Percentiles rank a stretch among this genome's conserved stretches.
phyloP scores from a whole-genome alignment of 2,888 invertebrate species.

The Autographa gamma region DNA sequence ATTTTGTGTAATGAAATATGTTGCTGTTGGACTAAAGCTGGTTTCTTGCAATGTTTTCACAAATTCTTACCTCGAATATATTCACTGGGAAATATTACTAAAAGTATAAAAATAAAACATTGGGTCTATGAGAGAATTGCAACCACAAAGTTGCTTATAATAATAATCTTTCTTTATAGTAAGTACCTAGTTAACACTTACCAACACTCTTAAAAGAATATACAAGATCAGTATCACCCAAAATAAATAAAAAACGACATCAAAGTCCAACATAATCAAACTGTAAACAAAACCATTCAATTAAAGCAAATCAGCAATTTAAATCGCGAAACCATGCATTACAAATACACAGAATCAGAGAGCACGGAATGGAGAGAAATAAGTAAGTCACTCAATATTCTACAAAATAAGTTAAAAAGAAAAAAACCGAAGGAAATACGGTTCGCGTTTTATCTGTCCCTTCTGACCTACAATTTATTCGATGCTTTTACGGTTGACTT shows the following conservation, averaged over 20 bases:
- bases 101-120: too few species aligned
- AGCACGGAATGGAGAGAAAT: conserved; percentile 59
- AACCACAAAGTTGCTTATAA: too few species aligned
- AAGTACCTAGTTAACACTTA: too few species aligned
- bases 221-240: neutral
- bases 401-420: conserved; percentile 79
- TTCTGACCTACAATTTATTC: conserved; percentile 88
- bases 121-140: too few species aligned
- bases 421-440: conserved; percentile 76
- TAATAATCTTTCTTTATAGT: too few species aligned
- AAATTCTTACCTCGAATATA: neutral
- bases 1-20: neutral
- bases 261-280: neutral
- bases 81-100: too few species aligned
- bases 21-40: neutral
- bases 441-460: conserved; percentile 85
- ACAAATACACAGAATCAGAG: conserved; percentile 46
- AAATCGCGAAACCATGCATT: conserved; percentile 41
- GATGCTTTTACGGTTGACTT: conserved; percentile 87
- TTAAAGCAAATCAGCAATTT: conserved; percentile 6
- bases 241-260: neutral
- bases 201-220: too few species aligned
- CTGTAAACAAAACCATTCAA: neutral
- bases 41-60: neutral
- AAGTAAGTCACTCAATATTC: conserved; percentile 76